A percentile compares a stretch with the other conserved stretches of the same genome.
Conservation (phyloP, 2,797 vertebrate species). For the Girardinus metallicus region DNA sequence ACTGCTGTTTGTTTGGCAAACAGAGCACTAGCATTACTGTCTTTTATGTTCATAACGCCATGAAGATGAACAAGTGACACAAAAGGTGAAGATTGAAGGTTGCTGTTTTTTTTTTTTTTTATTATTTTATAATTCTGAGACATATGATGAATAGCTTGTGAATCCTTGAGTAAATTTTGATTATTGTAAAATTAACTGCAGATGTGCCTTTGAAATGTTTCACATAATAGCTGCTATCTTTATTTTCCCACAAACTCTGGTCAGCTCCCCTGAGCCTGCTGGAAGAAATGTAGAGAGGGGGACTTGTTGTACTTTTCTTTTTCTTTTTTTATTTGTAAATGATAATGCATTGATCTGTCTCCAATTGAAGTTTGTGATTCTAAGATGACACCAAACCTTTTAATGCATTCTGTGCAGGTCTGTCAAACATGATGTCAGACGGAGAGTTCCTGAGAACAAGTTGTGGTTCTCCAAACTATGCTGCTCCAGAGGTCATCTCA, state of each 20-base stretch:
- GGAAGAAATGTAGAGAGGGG: background rate
- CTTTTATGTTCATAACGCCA: background rate
- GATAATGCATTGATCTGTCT: background rate
- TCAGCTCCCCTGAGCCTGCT: background rate
- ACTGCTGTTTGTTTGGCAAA: background rate
- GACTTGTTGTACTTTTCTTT: background rate
- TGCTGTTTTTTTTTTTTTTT: no score
- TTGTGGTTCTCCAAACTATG: constrained; percentile 98
- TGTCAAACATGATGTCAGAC: constrained; percentile 99
- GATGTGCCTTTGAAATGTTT: background rate
- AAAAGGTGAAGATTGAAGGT: background rate
- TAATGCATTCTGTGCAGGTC: constrained; percentile 80
- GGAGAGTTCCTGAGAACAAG: constrained; percentile 98
- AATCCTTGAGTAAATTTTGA: background rate
- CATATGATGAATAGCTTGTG: background rate
- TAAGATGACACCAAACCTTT: background rate
- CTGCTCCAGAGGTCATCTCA: constrained; percentile 98
- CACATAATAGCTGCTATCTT: background rate
- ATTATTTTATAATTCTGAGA: background rate
- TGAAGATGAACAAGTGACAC: background rate
- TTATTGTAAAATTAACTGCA: background rate
- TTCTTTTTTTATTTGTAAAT: background rate
- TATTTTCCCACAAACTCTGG: background rate
- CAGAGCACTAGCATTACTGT: background rate
- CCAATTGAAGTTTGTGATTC: background rate